Conservation (phyloP, 2,888 invertebrate genomes). For the Fissipunctia ypsillon region DNA sequence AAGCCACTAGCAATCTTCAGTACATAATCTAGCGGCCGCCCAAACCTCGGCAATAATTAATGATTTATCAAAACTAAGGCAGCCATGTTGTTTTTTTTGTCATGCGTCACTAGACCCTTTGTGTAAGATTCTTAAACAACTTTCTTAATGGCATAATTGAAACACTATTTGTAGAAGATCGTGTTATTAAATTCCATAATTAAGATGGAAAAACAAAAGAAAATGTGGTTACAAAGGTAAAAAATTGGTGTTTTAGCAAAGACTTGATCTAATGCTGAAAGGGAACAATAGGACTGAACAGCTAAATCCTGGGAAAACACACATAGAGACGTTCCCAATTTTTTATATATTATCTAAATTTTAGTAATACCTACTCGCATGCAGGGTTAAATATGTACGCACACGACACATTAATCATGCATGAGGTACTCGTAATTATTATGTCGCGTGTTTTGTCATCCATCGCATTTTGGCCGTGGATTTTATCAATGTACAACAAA, state of each 20-base stretch:
- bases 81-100: constrained; percentile 77
- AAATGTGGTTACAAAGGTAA: neutral
- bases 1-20: constrained; percentile 68
- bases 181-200: neutral
- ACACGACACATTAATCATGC: constrained; percentile 74
- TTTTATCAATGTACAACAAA: constrained; percentile 82
- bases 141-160: constrained; percentile 9
- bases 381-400: constrained; percentile 64
- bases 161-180: neutral
- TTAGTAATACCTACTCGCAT: constrained; percentile 44
- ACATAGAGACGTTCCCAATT: constrained; percentile 10
- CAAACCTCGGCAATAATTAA: constrained; percentile 84
- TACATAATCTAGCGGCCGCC: constrained; percentile 79
- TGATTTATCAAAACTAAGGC: constrained; percentile 84
- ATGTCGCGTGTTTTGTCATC: constrained; percentile 84
- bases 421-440: constrained; percentile 81
- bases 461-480: constrained; percentile 78
- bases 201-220: neutral
- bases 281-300: neutral
- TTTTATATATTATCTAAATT: constrained; percentile 11
- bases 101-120: constrained; percentile 47
- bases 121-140: constrained; percentile 25
- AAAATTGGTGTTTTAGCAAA: neutral
- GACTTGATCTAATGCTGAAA: neutral
- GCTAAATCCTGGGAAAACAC: neutral